Percentiles rank a stretch among this genome's conserved stretches.
These are phyloP conservation scores for Chelonoidis abingdonii DNA, from an alignment of 2,113 vertebrate genomes.

Conservation along the genomic window DNA sequence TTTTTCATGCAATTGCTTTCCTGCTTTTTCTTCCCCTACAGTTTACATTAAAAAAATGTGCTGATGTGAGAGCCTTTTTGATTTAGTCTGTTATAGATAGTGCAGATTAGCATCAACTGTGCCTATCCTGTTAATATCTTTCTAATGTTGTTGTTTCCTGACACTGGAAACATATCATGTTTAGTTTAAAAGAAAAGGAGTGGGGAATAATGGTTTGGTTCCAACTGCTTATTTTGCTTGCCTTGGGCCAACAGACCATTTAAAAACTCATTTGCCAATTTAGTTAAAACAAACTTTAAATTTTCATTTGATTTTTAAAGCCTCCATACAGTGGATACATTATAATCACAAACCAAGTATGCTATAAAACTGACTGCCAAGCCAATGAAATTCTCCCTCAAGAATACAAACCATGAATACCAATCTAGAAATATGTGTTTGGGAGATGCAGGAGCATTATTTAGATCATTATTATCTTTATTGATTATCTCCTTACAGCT, in stretches of 20 bases:
- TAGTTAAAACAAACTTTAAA: background rate
- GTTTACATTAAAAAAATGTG: background rate
- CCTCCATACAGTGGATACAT: rapidly evolving
- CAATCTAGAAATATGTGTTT: background rate
- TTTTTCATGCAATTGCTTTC: background rate
- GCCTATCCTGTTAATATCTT: background rate
- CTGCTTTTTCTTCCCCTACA: background rate
- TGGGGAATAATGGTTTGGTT: background rate
- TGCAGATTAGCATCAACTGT: background rate
- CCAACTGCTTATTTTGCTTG: background rate
- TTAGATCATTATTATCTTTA: background rate
- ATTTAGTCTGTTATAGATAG: background rate
- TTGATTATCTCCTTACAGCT: background rate
- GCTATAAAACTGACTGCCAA: background rate
- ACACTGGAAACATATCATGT: background rate
- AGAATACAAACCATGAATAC: background rate
- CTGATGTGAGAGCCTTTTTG: background rate
- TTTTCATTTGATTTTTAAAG: background rate
- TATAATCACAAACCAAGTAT: background rate
- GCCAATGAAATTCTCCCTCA: background rate
- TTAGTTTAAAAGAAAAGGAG: background rate
- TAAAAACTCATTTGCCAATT: background rate
- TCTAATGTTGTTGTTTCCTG: background rate
- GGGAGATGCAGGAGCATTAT: rapidly evolving
- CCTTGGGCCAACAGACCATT: background rate